Evolutionary conservation across 2,113 vertebrate genomes (phyloP), one percentile per base, ranked within the genome.

Genomic region (Cynopterus brachyotis): DNA sequence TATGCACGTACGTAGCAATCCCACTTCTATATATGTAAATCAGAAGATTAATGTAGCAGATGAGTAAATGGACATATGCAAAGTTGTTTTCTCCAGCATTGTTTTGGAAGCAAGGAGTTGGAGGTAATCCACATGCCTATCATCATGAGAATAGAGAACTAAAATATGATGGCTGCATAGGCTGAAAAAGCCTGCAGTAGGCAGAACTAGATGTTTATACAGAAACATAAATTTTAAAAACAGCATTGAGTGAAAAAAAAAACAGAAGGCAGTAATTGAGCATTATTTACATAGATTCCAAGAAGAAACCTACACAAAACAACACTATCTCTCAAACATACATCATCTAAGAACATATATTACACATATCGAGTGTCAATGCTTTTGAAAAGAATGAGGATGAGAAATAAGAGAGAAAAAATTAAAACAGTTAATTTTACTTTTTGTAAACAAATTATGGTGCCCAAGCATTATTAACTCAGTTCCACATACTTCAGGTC

Each of bases 381-480:
- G 22, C 3, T 78, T 85, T 91, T 26, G 28, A 17, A 86, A 95
- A 83, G 42, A 82, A 15, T 55, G 10, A 94, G 15, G 26, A 81
- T 66, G 53, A 89, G 28, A 86, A 80, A 60, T 67, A 95, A 76
- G 32, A 78, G 11, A 73, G 75, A 87, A 88, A 89, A 80, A 40
- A 79, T 83, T n/a, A 85, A 91, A 91, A 32, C 24, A 83, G 75
- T 93, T 62, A 64, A 94, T 69, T 57, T 92, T 37, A 24, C 40
- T 24, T 73, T n/a, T 9, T 9, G 50, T 19, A 94, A 70, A 64
- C 13, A 88, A 84, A 70, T 47, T 83, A 35, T 24, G 66, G 30
- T 59, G 10, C 59, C 35, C 37, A 8, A 70, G 2, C 72, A 45
- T 47, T 20, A 93, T 84, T 60, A 75, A 87, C 15, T 91, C 67